Base-by-base conservation (phyloP, 37 sponge, comb jelly and placozoan genomes). In the Geodia barretti region DNA sequence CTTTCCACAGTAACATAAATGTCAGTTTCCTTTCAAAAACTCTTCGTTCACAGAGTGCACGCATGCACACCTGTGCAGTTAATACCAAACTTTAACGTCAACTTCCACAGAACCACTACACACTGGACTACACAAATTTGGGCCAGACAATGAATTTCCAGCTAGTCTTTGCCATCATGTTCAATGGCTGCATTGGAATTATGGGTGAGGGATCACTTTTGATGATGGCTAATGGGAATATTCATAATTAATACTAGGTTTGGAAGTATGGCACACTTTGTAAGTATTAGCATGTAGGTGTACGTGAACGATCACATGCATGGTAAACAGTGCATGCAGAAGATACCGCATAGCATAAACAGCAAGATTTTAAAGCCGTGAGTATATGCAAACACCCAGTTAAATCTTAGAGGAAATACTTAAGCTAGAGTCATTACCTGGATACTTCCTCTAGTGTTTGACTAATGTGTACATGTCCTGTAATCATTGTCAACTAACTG, bases 101-200 rank as follows among this genome's bases (percentile, higher is more conserved):
- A 28, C 29, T 2, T 75, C 8, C 59, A 61, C 64, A 93, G 93
- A 0, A 74, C 26, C 36, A 89, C 73, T 95, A 94, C 77, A 83
- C 78, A 3, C 40, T 32, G 4, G 95, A 91, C 70, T 88, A 91
- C 78, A 83, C 89, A 25, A 86, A 81, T 17, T 0, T 34, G 3
- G 40, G 26, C 3, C 65, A 24, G 11, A 28, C 3, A 0, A 38
- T 84, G 69, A 79, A 25, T 23, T 98, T 98, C 68, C 64, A 80
- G 62, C 36, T 32, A 39, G 92, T 98, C 3, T 98, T 98, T 87
- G 95, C 94, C 36, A 89, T 98, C 66, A 84, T 98, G 73, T 98
- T 98, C 91, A 98, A 93, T 72, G 98, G 98, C 32, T 93, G 86
- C 79, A 96, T 94, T 42, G 98, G 98, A 26, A 93, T 98, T 23